phyloP scores from a whole-genome alignment of 2,888 invertebrate species.

The Salticus scenicus region DNA sequence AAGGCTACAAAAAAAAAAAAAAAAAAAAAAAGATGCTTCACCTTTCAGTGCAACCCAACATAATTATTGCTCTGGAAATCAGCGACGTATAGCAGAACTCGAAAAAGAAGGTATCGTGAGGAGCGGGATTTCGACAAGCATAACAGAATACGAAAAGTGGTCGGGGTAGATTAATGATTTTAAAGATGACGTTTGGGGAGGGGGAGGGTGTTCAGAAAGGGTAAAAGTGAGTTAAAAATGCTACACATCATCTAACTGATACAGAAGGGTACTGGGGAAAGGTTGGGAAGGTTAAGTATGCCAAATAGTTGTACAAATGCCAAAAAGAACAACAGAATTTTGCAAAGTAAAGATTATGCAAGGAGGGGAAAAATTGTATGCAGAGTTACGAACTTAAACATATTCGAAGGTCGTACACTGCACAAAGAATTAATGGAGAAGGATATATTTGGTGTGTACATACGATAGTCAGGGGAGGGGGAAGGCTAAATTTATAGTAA shows the following conservation, averaged over 20 bases:
- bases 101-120: neutral
- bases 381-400: too few relatives aligned
- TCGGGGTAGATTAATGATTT: too few relatives aligned
- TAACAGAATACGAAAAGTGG: neutral
- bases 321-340: conserved; percentile 19
- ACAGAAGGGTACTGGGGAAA: neutral
- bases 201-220: too few relatives aligned
- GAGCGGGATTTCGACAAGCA: neutral
- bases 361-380: too few relatives aligned
- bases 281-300: conserved; percentile 1
- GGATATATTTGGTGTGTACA: too few relatives aligned
- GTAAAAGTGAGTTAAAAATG: neutral
- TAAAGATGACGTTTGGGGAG: too few relatives aligned
- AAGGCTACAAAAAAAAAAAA: too few relatives aligned
- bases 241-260: conserved; percentile 19
- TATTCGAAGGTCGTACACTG: too few relatives aligned
- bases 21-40: neutral
- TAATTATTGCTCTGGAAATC: neutral
- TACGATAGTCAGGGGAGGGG: too few relatives aligned
- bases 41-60: neutral
- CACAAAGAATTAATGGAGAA: too few relatives aligned
- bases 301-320: conserved; percentile 51
- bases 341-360: neutral
- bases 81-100: neutral
- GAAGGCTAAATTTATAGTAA: too few relatives aligned